Percentiles rank a stretch among this genome's conserved stretches.
These are phyloP conservation scores for Styela clava DNA, from an alignment of 23 tunicate species.

Conservation along the genomic window DNA sequence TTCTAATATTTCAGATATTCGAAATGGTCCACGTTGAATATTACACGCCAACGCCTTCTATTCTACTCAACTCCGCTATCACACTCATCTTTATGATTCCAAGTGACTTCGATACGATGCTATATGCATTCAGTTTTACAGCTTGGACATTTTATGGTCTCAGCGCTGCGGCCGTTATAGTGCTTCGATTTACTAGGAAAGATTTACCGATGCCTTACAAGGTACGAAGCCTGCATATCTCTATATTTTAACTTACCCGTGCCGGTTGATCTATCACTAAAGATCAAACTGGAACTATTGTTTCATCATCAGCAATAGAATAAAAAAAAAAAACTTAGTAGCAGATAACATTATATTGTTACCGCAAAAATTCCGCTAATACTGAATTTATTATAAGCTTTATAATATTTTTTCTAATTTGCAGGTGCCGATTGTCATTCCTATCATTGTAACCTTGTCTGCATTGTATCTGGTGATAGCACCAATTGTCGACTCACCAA, in stretches of 20 bases:
- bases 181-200: constrained; percentile 19
- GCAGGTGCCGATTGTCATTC: constrained; percentile 71
- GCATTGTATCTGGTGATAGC: constrained; percentile 64
- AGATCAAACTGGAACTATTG: no score
- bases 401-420: no score
- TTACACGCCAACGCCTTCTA: constrained; percentile 27
- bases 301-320: no score
- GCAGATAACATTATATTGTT: no score
- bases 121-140: constrained; percentile 34
- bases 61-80: constrained; percentile 5
- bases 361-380: no score
- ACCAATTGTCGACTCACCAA: constrained; percentile 67
- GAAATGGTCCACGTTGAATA: constrained; percentile 30
- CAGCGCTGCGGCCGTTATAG: constrained; percentile 16
- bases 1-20: constrained; percentile 29
- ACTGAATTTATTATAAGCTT: no score
- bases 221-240: no score
- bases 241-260: no score
- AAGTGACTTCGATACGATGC: constrained; percentile 17
- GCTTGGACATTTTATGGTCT: constrained; percentile 31
- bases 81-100: constrained; percentile 29
- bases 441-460: constrained; percentile 42
- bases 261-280: no score
- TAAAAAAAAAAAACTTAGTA: no score
- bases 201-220: constrained; percentile 28